phyloP scores from a whole-genome alignment of 1,140 invertebrate species.

The Tetranychus urticae region DNA sequence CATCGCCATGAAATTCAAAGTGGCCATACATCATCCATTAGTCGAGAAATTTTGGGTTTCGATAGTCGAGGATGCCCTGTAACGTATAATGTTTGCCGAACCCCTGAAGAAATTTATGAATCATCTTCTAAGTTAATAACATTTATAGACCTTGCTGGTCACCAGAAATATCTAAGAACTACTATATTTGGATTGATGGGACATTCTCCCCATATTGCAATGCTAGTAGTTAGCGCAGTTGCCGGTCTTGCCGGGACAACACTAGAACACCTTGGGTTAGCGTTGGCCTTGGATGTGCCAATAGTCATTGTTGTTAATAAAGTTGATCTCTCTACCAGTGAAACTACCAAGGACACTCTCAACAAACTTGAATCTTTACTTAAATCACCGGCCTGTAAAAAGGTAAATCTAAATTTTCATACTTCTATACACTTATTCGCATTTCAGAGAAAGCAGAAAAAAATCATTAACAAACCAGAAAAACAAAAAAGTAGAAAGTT shows the following conservation, averaged over 20 bases:
- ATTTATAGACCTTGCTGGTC: slow-evolving; percentile 85
- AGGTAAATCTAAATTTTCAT: slow-evolving; percentile 21
- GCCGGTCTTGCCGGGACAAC: slow-evolving; percentile 28
- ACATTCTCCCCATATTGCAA: slow-evolving; percentile 79
- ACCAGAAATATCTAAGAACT: slow-evolving; percentile 82
- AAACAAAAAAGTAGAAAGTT: neutral
- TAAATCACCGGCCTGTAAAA: slow-evolving; percentile 33
- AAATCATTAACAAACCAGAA: neutral
- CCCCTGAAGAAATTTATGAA: slow-evolving; percentile 80
- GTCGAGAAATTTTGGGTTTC: slow-evolving; percentile 88
- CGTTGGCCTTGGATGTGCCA: slow-evolving; percentile 54
- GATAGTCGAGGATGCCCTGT: slow-evolving; percentile 44
- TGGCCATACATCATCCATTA: slow-evolving; percentile 83
- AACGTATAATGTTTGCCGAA: slow-evolving; percentile 71
- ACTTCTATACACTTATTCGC: neutral
- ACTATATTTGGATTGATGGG: slow-evolving; percentile 81
- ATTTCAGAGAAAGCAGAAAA: no score
- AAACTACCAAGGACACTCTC: slow-evolving; percentile 31
- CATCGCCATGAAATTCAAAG: slow-evolving; percentile 90
- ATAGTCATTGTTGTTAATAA: slow-evolving; percentile 77
- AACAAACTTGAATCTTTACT: slow-evolving; percentile 36
- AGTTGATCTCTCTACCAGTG: slow-evolving; percentile 37
- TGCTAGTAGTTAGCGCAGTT: slow-evolving; percentile 52
- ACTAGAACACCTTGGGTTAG: slow-evolving; percentile 53
- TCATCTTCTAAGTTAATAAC: slow-evolving; percentile 70